phyloP scores from a whole-genome alignment of 2,888 invertebrate genomes.

The Ischnura elegans region DNA sequence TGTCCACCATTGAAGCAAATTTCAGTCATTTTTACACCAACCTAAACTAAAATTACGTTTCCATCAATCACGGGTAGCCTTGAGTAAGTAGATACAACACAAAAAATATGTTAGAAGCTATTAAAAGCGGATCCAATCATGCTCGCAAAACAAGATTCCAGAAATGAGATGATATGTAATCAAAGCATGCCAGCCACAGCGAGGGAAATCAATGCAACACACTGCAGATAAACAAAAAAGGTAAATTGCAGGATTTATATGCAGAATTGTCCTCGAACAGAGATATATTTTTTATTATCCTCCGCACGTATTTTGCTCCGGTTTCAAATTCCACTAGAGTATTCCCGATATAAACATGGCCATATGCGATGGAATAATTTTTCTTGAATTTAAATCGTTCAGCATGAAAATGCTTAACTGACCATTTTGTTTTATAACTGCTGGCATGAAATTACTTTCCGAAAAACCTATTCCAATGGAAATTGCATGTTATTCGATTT shows the following conservation, averaged over 20 bases:
- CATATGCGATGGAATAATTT: neutral
- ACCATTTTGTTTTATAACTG: no score
- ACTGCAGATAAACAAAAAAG: neutral
- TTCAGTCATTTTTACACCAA: no score
- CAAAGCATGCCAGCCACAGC: neutral
- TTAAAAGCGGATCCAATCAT: neutral
- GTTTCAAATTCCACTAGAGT: neutral
- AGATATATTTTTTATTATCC: neutral
- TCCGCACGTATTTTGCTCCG: neutral
- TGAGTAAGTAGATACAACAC: no score
- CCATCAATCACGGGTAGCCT: no score
- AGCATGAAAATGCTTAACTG: neutral
- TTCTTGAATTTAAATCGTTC: neutral
- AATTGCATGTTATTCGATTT: no score
- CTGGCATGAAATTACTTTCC: no score
- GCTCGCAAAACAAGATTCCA: neutral
- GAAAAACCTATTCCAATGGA: no score
- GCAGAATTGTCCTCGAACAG: neutral
- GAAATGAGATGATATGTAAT: neutral
- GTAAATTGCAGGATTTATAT: neutral
- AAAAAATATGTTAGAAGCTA: no score
- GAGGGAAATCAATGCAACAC: neutral
- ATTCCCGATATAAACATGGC: neutral
- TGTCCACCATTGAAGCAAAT: neutral
- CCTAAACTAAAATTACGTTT: no score